Conservation (phyloP, 1,140 invertebrate species). For the Drosophila tani region DNA sequence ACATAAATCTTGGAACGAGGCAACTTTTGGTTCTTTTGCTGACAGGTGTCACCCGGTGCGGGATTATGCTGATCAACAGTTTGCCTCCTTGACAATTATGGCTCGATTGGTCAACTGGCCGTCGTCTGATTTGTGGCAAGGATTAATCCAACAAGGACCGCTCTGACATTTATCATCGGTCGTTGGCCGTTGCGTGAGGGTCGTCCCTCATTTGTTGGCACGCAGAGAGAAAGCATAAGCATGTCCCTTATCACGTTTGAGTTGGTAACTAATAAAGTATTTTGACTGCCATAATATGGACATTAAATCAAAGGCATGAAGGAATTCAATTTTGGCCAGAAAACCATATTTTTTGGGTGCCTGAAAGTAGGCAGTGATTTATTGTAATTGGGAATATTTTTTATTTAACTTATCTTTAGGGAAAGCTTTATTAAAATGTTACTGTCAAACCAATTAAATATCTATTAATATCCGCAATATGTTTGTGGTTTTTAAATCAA, state of each 20-base stretch:
- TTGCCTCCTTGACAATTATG: constrained; percentile 72
- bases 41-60: constrained; percentile 61
- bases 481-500: background rate
- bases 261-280: background rate
- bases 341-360: background rate
- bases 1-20: constrained; percentile 70
- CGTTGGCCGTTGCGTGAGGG: background rate
- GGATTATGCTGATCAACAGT: constrained; percentile 76
- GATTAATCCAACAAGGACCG: constrained; percentile 31
- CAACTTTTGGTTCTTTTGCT: constrained; percentile 50
- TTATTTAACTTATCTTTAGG: background rate
- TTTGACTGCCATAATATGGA: background rate
- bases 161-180: constrained; percentile 41
- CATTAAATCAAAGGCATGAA: background rate
- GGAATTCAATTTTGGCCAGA: background rate
- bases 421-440: no score
- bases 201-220: constrained; percentile 2
- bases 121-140: constrained; percentile 53
- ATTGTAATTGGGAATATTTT: background rate
- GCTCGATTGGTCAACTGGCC: constrained; percentile 47
- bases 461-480: no score
- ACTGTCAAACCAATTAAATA: no score
- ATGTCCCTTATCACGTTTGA: constrained; percentile 8
- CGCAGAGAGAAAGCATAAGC: background rate
- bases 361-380: background rate